Evolutionary conservation across 2,888 invertebrate species (phyloP).

Genomic region (Seira ritae): DNA sequence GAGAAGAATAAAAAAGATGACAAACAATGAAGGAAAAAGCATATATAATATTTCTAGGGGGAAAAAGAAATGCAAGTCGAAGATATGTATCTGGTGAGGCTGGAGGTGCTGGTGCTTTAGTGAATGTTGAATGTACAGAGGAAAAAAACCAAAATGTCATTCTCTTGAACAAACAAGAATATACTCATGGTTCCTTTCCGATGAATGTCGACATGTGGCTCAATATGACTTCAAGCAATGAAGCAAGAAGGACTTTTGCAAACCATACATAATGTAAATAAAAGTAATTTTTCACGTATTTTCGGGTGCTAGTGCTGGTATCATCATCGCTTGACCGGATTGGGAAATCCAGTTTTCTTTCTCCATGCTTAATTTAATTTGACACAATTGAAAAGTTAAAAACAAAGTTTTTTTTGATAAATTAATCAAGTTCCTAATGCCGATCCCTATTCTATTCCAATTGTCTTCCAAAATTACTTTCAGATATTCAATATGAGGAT

Average conservation of each 20-base stretch:
- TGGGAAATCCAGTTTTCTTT: too few relatives aligned
- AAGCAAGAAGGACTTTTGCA: conserved; percentile 50
- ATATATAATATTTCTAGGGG: conserved; percentile 27
- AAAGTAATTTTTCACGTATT: neutral
- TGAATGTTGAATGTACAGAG: neutral
- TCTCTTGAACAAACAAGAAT: conserved; percentile 23
- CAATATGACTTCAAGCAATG: conserved; percentile 45
- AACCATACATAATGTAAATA: conserved; percentile 19
- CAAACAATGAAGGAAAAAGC: conserved; percentile 34
- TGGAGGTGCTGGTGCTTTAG: too few relatives aligned
- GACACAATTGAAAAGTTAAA: neutral
- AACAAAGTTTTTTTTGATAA: neutral
- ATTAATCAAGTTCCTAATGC: too few relatives aligned
- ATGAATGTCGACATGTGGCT: conserved; percentile 67
- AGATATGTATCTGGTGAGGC: too few relatives aligned
- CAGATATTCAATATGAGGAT: too few relatives aligned
- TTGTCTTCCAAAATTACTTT: too few relatives aligned
- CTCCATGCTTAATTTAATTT: neutral
- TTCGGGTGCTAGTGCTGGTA: too few relatives aligned
- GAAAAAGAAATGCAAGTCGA: conserved; percentile 25
- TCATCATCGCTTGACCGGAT: too few relatives aligned
- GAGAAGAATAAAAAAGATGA: conserved; percentile 38
- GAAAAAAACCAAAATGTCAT: neutral
- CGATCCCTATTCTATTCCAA: too few relatives aligned
- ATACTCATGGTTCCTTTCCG: conserved; percentile 36